Conservation (phyloP, 1,140 invertebrate genomes). For the Anastatus disparis region DNA sequence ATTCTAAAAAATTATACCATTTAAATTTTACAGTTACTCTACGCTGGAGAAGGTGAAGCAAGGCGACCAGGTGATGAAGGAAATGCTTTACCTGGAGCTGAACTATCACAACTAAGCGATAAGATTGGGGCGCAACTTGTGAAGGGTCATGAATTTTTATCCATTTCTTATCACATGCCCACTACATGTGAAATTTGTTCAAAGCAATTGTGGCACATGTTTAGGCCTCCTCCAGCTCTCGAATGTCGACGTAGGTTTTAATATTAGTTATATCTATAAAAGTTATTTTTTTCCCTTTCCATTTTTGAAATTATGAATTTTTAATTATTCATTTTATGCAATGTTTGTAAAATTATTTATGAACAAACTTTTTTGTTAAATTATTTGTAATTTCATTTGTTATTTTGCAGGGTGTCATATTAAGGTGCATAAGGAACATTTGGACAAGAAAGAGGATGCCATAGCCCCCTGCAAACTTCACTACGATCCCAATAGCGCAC, state of each 20-base stretch:
- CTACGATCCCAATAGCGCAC: conserved; percentile 91
- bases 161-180: conserved; percentile 97
- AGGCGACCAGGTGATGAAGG: conserved; percentile 81
- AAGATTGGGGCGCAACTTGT: conserved; percentile 84
- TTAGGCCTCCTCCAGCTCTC: conserved; percentile 93
- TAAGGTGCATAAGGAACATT: conserved; percentile 96
- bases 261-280: no score
- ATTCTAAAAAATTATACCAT: neutral
- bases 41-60: conserved; percentile 93
- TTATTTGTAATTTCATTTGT: neutral
- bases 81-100: conserved; percentile 61
- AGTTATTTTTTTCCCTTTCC: no score
- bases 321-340: no score
- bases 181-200: conserved; percentile 97
- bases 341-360: no score
- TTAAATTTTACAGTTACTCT: conserved; percentile 73
- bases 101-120: conserved; percentile 68
- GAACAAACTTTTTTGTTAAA: no score
- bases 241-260: conserved; percentile 90
- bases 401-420: conserved; percentile 86
- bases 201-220: conserved; percentile 96
- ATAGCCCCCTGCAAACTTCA: conserved; percentile 93
- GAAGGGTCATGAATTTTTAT: conserved; percentile 96
- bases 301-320: no score
- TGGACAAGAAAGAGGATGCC: conserved; percentile 83